These are phyloP conservation scores for Phacellophora camtschatica DNA, from an alignment of 30 jellyfish, hydroid and myxozoan genomes.

Conservation along the genomic window DNA sequence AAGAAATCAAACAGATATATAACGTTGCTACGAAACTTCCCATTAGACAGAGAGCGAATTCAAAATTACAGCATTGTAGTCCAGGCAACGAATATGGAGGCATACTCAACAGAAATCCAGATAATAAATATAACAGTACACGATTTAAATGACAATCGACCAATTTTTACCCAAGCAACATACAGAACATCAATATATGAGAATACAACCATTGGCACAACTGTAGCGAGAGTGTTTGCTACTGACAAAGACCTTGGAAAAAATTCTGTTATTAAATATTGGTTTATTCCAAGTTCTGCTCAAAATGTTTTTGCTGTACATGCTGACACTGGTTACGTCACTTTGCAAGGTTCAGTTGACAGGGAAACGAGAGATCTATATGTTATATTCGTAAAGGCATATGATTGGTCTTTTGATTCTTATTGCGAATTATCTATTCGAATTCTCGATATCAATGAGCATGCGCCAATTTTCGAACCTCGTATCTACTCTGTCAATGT, in stretches of 20 bases:
- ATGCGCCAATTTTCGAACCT: slow-evolving; percentile 69
- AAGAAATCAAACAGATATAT: slow-evolving; percentile 32
- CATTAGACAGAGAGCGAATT: slow-evolving; percentile 70
- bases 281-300: slow-evolving; percentile 81
- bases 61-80: slow-evolving; percentile 46
- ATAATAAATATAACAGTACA: slow-evolving; percentile 51
- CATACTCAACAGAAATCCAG: slow-evolving; percentile 30
- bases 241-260: slow-evolving; percentile 80
- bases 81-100: slow-evolving; percentile 64
- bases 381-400: slow-evolving; percentile 70
- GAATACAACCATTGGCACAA: slow-evolving; percentile 67
- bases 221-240: slow-evolving; percentile 60
- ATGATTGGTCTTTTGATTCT: slow-evolving; percentile 42
- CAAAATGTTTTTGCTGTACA: slow-evolving; percentile 58
- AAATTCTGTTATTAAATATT: slow-evolving; percentile 57
- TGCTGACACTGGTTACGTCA: slow-evolving; percentile 64
- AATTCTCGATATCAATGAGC: slow-evolving; percentile 77
- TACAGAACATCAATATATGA: slow-evolving; percentile 64
- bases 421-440: slow-evolving; percentile 59
- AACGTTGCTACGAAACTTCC: slow-evolving; percentile 37
- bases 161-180: slow-evolving; percentile 50
- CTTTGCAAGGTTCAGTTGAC: slow-evolving; percentile 59
- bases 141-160: slow-evolving; percentile 86
- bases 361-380: slow-evolving; percentile 68
- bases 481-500: slow-evolving; percentile 51